These are phyloP conservation scores for Acyrthosiphon pisum DNA, from an alignment of 1,140 invertebrate genomes.

Conservation along the genomic window DNA sequence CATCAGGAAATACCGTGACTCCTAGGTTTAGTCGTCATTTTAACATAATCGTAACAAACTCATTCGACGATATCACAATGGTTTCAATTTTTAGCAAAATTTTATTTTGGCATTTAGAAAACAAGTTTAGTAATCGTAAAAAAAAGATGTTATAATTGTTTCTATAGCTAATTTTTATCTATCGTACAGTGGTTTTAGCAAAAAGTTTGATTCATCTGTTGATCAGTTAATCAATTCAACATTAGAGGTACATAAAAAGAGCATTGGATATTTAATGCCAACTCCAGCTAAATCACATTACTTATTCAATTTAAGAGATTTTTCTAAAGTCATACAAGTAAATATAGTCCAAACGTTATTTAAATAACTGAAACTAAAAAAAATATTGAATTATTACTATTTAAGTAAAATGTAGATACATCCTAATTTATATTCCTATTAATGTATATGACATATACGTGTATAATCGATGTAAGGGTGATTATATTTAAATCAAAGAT, in stretches of 20 bases:
- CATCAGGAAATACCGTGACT: constrained; percentile 68
- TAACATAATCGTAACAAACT: constrained; percentile 86
- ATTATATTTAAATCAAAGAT: neutral
- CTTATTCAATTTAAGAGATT: constrained; percentile 93
- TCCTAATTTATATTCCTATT: neutral
- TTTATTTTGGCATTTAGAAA: constrained; percentile 92
- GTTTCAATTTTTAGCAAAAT: constrained; percentile 88
- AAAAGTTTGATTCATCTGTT: constrained; percentile 92
- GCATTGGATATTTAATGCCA: constrained; percentile 82
- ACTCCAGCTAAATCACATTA: constrained; percentile 93
- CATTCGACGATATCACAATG: constrained; percentile 87
- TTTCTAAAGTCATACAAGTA: constrained; percentile 89
- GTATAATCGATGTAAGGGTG: neutral
- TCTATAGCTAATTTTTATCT: neutral
- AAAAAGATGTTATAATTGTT: neutral
- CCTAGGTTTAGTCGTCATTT: constrained; percentile 90
- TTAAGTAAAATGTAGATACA: neutral
- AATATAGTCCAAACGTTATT: neutral
- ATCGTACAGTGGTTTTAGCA: constrained; percentile 82
- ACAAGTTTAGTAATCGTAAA: constrained; percentile 68
- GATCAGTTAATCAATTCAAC: constrained; percentile 88
- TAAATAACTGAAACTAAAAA: neutral
- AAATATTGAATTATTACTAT: neutral
- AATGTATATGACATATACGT: neutral
- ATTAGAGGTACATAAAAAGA: constrained; percentile 85